Base-by-base conservation (phyloP, 1,140 invertebrate genomes). In the Aphis gossypii region DNA sequence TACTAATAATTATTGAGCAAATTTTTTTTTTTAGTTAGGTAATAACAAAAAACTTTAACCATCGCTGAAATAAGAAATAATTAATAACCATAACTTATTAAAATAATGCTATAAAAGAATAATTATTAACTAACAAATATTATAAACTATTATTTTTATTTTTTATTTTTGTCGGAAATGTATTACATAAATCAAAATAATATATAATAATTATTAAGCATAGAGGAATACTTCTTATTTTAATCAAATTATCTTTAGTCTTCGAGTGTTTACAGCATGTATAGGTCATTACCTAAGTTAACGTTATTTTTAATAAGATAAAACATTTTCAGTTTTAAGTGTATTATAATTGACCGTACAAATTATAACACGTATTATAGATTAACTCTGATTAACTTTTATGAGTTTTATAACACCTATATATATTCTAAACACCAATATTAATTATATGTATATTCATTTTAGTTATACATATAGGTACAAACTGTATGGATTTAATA, bases 141-240 rank as follows among this genome's bases (percentile, higher is more conserved):
- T 14, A 68, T 68, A 30, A 60, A n/a, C 30, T 60, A 68, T n/a
- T 11, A n/a, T 68, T 68, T 68, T 11, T 68, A 68, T 30, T 46
- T 48, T 48, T 48, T 48, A 48, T 51, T 51, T 51, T n/a, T n/a
- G 60, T 76, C 60, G n/a, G 60, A 76, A 76, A 76, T 76, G 0
- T n/a, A 76, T 76, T 76, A 76, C 60, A 76, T n/a, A 18, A 76
- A 76, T n/a, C 30, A 76, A 76, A 76, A n/a, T 76, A 76, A n/a
- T 76, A 76, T 76, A 76, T 76, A n/a, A 76, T 76, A n/a, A n/a
- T 76, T 76, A n/a, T 76, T n/a, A n/a, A 6, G n/a, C 18, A 30
- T 30, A n/a, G 18, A 76, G 0, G 30, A n/a, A 35, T 30, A n/a
- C 18, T n/a, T 18, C n/a, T 76, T 30, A 35, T 76, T 76, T n/a